Conservation (phyloP, 2,113 vertebrate genomes). For the Brienomyrus brachyistius region DNA sequence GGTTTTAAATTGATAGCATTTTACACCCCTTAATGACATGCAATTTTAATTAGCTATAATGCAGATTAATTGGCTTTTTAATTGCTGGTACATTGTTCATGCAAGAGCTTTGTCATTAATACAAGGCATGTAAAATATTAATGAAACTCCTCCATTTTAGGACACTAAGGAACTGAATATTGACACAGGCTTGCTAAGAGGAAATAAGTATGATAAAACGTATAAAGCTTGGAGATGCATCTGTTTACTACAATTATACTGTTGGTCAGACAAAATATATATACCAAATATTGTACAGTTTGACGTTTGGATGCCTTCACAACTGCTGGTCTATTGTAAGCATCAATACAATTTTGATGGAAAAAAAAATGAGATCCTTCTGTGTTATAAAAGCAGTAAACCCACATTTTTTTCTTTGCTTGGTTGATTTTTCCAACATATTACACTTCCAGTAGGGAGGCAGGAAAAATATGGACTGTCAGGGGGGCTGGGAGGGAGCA, state of each 20-base stretch:
- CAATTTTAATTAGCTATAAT: slow-evolving; percentile 22
- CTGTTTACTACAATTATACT: not conserved
- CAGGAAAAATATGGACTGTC: not conserved
- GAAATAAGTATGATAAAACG: not conserved
- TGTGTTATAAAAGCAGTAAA: not conserved
- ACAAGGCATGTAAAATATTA: slow-evolving; percentile 18
- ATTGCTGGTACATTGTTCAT: slow-evolving; percentile 20
- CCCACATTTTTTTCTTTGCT: not conserved
- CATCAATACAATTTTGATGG: not conserved
- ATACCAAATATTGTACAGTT: not conserved
- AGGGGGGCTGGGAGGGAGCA: too few species aligned
- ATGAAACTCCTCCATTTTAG: slow-evolving; percentile 17
- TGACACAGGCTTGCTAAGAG: not conserved
- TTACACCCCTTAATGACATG: slow-evolving; percentile 19
- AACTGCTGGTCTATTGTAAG: not conserved
- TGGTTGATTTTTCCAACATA: not conserved
- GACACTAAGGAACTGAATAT: not conserved
- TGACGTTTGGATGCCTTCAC: not conserved
- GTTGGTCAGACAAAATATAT: not conserved
- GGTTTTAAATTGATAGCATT: slow-evolving; percentile 10
- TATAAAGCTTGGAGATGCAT: not conserved
- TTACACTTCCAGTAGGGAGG: not conserved
- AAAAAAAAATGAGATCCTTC: not conserved
- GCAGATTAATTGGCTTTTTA: slow-evolving; percentile 21
- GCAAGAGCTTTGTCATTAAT: slow-evolving; percentile 19